A percentile compares a stretch with the other conserved stretches of the same genome.
Evolutionary conservation across 2,113 vertebrate species (phyloP).

Genomic region (Glaucomys volans): DNA sequence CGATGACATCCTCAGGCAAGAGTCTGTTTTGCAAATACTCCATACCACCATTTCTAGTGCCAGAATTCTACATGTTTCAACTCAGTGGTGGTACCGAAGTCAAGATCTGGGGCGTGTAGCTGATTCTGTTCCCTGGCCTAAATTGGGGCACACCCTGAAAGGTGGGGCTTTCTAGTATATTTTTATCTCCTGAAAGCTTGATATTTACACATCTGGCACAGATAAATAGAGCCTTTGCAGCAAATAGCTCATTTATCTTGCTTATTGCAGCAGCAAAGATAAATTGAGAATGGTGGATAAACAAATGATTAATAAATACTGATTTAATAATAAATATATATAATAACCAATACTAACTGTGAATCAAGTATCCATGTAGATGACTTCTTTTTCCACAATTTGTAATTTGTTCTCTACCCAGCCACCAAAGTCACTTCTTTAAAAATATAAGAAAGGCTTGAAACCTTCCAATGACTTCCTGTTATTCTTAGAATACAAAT

Average conservation of each 20-base stretch:
- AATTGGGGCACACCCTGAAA: slow-evolving; percentile 34
- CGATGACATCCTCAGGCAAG: neutral
- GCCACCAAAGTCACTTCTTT: slow-evolving; percentile 9
- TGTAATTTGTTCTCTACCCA: slow-evolving; percentile 16
- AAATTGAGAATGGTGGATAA: slow-evolving; percentile 14
- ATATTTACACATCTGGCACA: slow-evolving; percentile 1
- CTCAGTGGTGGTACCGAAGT: neutral
- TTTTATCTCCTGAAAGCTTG: slow-evolving; percentile 58
- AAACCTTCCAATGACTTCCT: slow-evolving; percentile 21
- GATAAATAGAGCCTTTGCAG: slow-evolving; percentile 14
- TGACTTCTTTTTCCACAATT: slow-evolving; percentile 1
- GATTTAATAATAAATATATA: slow-evolving; percentile 39
- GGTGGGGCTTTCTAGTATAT: slow-evolving; percentile 35
- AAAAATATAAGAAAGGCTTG: neutral
- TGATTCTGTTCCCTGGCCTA: slow-evolving; percentile 37
- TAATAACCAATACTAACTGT: slow-evolving; percentile 37
- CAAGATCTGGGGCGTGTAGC: neutral
- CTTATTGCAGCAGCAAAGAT: slow-evolving; percentile 50
- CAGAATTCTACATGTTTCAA: neutral
- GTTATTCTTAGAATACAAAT: neutral
- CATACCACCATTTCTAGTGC: neutral
- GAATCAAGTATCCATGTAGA: neutral
- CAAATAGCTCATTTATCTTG: neutral
- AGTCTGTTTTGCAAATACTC: neutral
- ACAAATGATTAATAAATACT: slow-evolving; percentile 34